A percentile compares a stretch with the other conserved stretches of the same genome.
phyloP scores from a whole-genome alignment of 2,113 vertebrate species.

The Macquaria ambigua region DNA sequence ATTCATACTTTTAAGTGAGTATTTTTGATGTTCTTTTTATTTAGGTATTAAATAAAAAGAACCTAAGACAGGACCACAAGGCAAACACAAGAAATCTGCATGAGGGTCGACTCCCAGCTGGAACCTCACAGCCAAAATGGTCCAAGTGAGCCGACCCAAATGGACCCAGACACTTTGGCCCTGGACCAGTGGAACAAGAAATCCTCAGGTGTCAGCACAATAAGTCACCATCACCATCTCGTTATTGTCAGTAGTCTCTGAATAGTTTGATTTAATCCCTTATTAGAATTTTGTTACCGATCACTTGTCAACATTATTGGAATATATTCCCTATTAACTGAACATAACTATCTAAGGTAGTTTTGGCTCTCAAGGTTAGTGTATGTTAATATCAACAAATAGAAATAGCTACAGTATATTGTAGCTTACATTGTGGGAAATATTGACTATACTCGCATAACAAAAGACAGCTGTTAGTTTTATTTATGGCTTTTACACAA shows the following conservation, averaged over 20 bases:
- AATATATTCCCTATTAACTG: not conserved
- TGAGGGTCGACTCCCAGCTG: conserved; percentile 70
- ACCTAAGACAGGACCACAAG: conserved; percentile 83
- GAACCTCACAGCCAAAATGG: conserved; percentile 60
- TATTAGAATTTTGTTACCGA: not conserved
- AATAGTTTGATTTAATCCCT: not conserved
- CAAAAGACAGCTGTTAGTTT: conserved; percentile 44
- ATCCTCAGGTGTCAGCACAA: conserved; percentile 86
- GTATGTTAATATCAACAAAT: not conserved
- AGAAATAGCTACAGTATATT: not conserved
- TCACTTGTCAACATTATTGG: not conserved
- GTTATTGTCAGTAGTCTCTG: not conserved
- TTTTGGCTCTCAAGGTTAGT: not conserved
- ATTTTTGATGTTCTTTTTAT: conserved; percentile 15
- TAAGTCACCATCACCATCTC: conserved; percentile 80
- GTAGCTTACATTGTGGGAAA: not conserved
- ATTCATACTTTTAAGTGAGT: not conserved
- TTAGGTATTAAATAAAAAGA: conserved; percentile 70
- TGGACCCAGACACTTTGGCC: conserved; percentile 82
- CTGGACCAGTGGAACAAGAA: conserved; percentile 82
- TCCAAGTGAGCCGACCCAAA: conserved; percentile 66
- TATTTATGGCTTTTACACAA: conserved; percentile 62
- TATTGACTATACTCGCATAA: not conserved
- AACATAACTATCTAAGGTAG: not conserved
- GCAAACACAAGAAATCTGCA: conserved; percentile 78